Evolutionary conservation across 2,797 vertebrate genomes (phyloP).

Genomic region (Fistularia tabacaria): DNA sequence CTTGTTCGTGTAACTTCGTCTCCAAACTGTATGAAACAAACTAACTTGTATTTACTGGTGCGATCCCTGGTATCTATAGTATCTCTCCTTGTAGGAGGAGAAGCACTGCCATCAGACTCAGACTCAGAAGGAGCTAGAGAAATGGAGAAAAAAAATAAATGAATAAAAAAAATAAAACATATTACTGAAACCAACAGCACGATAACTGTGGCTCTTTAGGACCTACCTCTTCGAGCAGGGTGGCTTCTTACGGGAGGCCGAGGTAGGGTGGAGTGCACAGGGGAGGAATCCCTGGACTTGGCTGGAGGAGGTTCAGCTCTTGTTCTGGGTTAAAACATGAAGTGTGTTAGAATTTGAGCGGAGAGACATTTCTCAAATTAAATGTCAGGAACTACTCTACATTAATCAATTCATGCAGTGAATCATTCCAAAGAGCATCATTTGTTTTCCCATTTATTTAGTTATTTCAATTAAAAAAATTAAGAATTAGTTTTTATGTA

Average conservation of each 20-base stretch:
- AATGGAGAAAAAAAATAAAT: not conserved
- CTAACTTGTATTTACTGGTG: constrained; percentile 70
- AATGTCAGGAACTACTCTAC: no score
- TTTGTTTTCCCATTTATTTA: no score
- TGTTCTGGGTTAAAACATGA: constrained; percentile 46
- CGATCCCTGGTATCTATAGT: constrained; percentile 53
- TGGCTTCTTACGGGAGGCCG: constrained; percentile 49
- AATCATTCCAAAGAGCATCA: no score
- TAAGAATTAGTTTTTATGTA: no score
- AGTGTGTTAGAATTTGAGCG: not conserved
- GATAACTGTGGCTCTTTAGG: not conserved
- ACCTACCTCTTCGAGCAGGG: constrained; percentile 69
- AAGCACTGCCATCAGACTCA: constrained; percentile 68
- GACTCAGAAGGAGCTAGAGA: constrained; percentile 69
- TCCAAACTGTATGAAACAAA: not conserved
- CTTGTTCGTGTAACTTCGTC: no score
- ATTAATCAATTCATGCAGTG: no score
- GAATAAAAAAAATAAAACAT: not conserved
- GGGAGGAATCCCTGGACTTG: constrained; percentile 71
- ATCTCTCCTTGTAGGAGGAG: constrained; percentile 51
- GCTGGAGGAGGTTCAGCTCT: constrained; percentile 59
- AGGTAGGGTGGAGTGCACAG: constrained; percentile 62
- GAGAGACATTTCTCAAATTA: no score
- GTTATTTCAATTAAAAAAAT: no score
- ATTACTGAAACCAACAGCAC: not conserved